phyloP scores from a whole-genome alignment of 2,888 invertebrate species.

The Patella pellucida region DNA sequence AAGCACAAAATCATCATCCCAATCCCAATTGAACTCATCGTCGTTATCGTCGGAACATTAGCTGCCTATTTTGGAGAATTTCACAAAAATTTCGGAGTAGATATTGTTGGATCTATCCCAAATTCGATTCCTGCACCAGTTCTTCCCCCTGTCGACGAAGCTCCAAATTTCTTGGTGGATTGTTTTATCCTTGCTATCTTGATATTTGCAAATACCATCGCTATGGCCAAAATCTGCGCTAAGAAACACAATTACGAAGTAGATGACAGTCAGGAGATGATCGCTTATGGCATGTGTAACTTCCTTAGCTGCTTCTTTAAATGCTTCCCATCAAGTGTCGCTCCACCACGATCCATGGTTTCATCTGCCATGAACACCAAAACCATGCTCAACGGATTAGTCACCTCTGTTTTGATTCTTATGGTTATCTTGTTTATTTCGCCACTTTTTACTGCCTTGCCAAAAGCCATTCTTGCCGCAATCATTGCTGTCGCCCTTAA shows the following conservation, averaged over 20 bases:
- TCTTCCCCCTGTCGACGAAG: constrained; percentile 54
- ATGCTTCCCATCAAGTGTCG: constrained; percentile 71
- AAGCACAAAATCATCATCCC: constrained; percentile 64
- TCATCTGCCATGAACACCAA: constrained; percentile 65
- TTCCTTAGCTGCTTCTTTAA: constrained; percentile 68
- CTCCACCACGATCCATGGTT: constrained; percentile 68
- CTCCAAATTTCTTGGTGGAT: constrained; percentile 56
- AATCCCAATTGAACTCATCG: constrained; percentile 68
- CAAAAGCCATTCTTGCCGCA: constrained; percentile 69
- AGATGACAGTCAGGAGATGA: constrained; percentile 71
- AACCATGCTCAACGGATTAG: constrained; percentile 57
- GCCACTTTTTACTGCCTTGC: constrained; percentile 63
- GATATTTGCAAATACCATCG: constrained; percentile 67
- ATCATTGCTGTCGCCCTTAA: constrained; percentile 72
- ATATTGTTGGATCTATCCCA: constrained; percentile 59
- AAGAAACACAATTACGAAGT: constrained; percentile 70
- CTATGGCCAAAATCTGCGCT: constrained; percentile 71
- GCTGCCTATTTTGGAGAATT: constrained; percentile 56
- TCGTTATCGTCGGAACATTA: constrained; percentile 60
- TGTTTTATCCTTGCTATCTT: constrained; percentile 65
- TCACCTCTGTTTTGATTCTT: constrained; percentile 61
- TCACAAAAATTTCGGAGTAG: constrained; percentile 44
- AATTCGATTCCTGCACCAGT: constrained; percentile 59
- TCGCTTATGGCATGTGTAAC: constrained; percentile 71
- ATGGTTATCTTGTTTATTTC: constrained; percentile 64